phyloP scores from a whole-genome alignment of 2,113 vertebrate genomes.

The Macquaria ambigua region DNA sequence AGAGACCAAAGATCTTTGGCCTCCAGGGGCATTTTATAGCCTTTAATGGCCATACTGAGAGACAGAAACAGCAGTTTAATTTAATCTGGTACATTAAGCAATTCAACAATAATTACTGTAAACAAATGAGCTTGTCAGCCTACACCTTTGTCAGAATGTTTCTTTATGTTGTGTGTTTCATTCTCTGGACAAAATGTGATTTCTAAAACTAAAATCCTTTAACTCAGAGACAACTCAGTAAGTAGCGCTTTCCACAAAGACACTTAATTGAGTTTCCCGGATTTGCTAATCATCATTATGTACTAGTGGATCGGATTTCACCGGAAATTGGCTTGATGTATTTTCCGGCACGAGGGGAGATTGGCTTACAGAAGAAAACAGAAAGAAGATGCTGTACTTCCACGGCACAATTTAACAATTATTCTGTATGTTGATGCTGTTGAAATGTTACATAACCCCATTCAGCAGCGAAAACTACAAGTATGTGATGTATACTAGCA shows the following conservation, averaged over 20 bases:
- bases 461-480: background rate
- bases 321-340: conserved; percentile 31
- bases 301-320: conserved; percentile 44
- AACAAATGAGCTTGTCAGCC: conserved; percentile 9
- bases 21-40: conserved; percentile 92
- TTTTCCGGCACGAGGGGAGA: conserved; percentile 11
- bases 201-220: conserved; percentile 26
- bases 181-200: background rate
- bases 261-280: conserved; percentile 46
- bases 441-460: background rate
- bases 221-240: background rate
- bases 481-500: background rate
- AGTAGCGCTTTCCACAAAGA: conserved; percentile 12
- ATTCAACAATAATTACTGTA: background rate
- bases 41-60: conserved; percentile 90
- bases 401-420: background rate
- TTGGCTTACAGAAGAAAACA: conserved; percentile 17
- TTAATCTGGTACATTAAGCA: background rate
- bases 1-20: conserved; percentile 94
- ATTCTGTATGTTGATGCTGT: background rate
- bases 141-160: background rate
- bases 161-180: background rate
- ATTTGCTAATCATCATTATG: conserved; percentile 56
- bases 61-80: conserved; percentile 33
- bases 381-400: background rate